phyloP scores from a whole-genome alignment of 1,140 invertebrate species.

The Papilio glaucus region DNA sequence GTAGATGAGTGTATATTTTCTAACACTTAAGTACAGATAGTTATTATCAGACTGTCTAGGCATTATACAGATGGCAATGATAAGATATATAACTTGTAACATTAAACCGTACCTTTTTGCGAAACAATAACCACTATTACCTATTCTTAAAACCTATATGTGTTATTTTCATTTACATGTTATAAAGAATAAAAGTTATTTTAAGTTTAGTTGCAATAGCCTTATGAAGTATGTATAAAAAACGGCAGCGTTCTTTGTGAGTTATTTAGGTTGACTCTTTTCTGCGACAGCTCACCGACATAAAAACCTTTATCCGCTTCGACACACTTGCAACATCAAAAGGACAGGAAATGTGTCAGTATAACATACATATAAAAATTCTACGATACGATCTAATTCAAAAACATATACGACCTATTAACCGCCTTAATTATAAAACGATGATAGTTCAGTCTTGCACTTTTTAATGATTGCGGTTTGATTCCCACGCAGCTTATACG shows the following conservation, averaged over 20 bases:
- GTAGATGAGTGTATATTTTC: too few species aligned
- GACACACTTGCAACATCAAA: constrained; percentile 20
- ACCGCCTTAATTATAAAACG: not conserved
- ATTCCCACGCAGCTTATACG: not conserved
- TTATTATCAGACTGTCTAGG: too few species aligned
- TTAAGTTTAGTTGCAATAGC: not conserved
- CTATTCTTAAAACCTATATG: too few species aligned
- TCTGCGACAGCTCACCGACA: constrained; percentile 8
- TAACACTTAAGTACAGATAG: too few species aligned
- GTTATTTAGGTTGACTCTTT: constrained; percentile 11
- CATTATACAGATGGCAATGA: too few species aligned
- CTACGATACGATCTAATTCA: not conserved
- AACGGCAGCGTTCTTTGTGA: not conserved
- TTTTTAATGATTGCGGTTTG: not conserved
- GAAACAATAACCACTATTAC: too few species aligned
- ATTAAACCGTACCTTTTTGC: too few species aligned
- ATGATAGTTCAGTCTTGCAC: not conserved
- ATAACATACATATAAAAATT: not conserved
- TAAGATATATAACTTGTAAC: too few species aligned
- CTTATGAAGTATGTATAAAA: constrained; percentile 14
- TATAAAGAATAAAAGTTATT: not conserved
- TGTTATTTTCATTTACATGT: too few species aligned
- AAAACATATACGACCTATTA: not conserved
- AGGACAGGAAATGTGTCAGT: constrained; percentile 8
- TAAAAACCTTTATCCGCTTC: constrained; percentile 25